Conservation (phyloP, 2,888 invertebrate genomes). For the Eucera pruinosa region DNA sequence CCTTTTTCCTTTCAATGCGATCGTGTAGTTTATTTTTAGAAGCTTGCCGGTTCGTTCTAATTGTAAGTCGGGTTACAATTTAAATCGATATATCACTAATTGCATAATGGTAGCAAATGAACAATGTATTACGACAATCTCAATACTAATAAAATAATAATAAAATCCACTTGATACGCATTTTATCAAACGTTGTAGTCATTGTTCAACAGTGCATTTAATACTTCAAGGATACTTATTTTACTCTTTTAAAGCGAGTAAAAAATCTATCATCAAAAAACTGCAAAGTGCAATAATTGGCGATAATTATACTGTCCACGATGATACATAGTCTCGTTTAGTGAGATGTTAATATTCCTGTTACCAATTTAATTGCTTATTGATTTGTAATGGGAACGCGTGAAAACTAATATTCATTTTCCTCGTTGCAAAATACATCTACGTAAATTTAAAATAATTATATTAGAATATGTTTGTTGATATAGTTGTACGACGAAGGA, state of each 20-base stretch:
- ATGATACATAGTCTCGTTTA: background rate
- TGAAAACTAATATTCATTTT: background rate
- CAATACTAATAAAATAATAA: background rate
- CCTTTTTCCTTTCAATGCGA: background rate
- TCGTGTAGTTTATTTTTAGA: background rate
- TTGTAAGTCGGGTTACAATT: too few relatives aligned
- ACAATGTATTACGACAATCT: background rate
- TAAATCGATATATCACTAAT: background rate
- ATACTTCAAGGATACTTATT: background rate
- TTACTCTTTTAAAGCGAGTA: background rate
- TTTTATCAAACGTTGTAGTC: background rate
- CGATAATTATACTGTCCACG: background rate
- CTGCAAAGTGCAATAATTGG: background rate
- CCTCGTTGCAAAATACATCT: background rate
- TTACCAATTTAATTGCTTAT: background rate
- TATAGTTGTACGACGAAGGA: conserved; percentile 89
- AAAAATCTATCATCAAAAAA: background rate
- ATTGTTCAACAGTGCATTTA: background rate
- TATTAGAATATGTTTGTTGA: background rate
- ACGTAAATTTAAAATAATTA: background rate
- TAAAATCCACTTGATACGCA: background rate
- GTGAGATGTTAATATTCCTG: too few relatives aligned
- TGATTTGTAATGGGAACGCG: background rate
- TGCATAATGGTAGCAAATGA: background rate
- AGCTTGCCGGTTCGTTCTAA: background rate